Conservation (phyloP, 2,888 invertebrate genomes). For the Steromphala cineraria region DNA sequence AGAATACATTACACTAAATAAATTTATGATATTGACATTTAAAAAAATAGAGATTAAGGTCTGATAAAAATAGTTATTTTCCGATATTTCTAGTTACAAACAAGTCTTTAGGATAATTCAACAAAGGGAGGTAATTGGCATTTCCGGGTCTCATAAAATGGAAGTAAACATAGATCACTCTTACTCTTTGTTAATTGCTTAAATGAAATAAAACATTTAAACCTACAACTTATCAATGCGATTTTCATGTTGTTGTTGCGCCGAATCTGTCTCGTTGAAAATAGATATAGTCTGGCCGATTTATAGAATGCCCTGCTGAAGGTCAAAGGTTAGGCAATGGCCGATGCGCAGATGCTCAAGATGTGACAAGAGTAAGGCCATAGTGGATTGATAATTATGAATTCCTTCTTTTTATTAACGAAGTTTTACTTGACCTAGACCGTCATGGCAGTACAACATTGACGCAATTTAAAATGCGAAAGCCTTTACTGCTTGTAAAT, state of each 20-base stretch:
- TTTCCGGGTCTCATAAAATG: constrained; percentile 15
- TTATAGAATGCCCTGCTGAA: neutral
- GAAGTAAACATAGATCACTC: neutral
- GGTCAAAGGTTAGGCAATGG: constrained; percentile 19
- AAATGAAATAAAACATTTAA: too few relatives aligned
- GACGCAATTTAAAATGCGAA: constrained; percentile 13
- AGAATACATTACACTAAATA: neutral
- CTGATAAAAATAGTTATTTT: neutral
- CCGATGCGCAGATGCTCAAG: constrained; percentile 21
- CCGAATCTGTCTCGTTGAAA: neutral
- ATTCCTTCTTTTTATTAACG: constrained; percentile 20
- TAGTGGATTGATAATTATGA: constrained; percentile 20
- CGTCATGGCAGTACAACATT: constrained; percentile 7
- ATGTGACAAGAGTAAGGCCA: constrained; percentile 20
- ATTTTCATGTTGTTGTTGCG: too few relatives aligned
- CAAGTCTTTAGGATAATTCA: neutral
- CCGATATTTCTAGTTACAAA: neutral
- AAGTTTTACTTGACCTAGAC: constrained; percentile 1
- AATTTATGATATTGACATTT: neutral
- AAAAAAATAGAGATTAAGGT: too few relatives aligned
- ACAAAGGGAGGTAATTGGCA: constrained; percentile 10
- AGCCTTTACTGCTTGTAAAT: constrained; percentile 3
- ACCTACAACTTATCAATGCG: too few relatives aligned
- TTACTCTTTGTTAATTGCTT: neutral
- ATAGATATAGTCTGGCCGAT: neutral